phyloP scores from a whole-genome alignment of 1,140 invertebrate species.

The Aphidius ervi region DNA sequence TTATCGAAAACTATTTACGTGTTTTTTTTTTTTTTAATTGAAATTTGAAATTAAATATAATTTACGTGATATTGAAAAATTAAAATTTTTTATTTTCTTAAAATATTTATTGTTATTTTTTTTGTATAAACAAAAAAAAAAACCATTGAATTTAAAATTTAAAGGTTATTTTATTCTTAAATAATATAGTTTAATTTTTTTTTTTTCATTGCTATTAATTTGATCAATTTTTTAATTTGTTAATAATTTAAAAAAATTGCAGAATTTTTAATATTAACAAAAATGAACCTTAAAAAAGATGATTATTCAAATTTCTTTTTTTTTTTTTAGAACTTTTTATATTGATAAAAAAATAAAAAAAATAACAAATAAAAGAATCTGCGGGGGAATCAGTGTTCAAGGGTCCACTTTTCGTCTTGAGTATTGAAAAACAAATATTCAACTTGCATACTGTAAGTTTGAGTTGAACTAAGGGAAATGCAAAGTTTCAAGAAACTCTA shows the following conservation, averaged over 20 bases:
- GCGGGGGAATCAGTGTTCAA: background rate
- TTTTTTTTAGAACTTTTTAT: background rate
- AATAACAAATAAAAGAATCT: background rate
- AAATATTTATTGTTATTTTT: background rate
- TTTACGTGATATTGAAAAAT: too few relatives aligned
- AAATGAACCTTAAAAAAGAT: too few relatives aligned
- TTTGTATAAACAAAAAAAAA: background rate
- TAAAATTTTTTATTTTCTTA: constrained; percentile 7
- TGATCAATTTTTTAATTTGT: too few relatives aligned
- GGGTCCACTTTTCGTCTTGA: constrained; percentile 12
- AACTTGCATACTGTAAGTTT: constrained; percentile 9
- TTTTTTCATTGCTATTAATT: too few relatives aligned
- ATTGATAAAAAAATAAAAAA: constrained; percentile 8
- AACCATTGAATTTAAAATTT: too few relatives aligned
- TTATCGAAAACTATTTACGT: too few relatives aligned
- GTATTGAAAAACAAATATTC: constrained; percentile 19
- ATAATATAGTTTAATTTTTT: background rate
- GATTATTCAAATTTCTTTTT: background rate
- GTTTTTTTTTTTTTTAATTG: too few relatives aligned
- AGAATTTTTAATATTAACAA: too few relatives aligned
- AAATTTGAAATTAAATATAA: background rate
- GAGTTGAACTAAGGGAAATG: background rate
- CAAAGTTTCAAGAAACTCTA: constrained; percentile 8
- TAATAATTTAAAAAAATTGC: too few relatives aligned
- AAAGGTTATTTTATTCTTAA: too few relatives aligned